These are phyloP conservation scores for Amphiura filiformis DNA, from an alignment of 35 echinoderm and acorn worm genomes.

Conservation along the genomic window DNA sequence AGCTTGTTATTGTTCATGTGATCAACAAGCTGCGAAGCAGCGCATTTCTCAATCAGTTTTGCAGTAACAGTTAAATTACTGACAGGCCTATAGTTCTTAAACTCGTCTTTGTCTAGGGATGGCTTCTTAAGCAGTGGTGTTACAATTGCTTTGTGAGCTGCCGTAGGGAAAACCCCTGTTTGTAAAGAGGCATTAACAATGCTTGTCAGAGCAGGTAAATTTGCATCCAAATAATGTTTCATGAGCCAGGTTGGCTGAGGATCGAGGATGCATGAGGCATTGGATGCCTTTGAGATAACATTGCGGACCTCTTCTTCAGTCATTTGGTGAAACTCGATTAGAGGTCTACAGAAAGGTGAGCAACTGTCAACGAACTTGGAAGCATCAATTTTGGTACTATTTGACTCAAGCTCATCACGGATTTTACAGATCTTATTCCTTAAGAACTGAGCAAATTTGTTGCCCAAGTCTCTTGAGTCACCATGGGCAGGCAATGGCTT, in stretches of 20 bases:
- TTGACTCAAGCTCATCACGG: background rate
- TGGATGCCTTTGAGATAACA: slow-evolving; percentile 3
- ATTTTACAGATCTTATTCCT: slow-evolving; percentile 15
- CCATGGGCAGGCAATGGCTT: slow-evolving; percentile 16
- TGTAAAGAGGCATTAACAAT: slow-evolving; percentile 7
- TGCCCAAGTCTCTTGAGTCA: background rate
- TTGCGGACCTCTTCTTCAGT: slow-evolving; percentile 32
- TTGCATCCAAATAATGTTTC: background rate
- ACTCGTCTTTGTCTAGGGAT: slow-evolving; percentile 20
- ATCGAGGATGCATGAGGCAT: background rate
- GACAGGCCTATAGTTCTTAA: slow-evolving; percentile 31
- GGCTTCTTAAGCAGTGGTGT: slow-evolving; percentile 24
- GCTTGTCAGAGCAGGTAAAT: slow-evolving; percentile 18
- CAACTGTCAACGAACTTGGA: background rate
- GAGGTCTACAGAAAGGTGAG: background rate
- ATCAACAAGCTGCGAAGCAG: background rate
- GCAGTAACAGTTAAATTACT: slow-evolving; percentile 28
- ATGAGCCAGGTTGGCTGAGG: slow-evolving; percentile 29
- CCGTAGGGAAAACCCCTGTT: slow-evolving; percentile 14
- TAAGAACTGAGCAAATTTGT: slow-evolving; percentile 21
- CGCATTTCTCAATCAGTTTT: slow-evolving; percentile 47
- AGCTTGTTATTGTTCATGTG: slow-evolving; percentile 33
- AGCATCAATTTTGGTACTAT: background rate
- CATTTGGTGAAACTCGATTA: slow-evolving; percentile 4
- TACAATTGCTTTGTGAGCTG: slow-evolving; percentile 8